phyloP scores from a whole-genome alignment of 2,888 invertebrate genomes.

The Melipona beecheii region DNA sequence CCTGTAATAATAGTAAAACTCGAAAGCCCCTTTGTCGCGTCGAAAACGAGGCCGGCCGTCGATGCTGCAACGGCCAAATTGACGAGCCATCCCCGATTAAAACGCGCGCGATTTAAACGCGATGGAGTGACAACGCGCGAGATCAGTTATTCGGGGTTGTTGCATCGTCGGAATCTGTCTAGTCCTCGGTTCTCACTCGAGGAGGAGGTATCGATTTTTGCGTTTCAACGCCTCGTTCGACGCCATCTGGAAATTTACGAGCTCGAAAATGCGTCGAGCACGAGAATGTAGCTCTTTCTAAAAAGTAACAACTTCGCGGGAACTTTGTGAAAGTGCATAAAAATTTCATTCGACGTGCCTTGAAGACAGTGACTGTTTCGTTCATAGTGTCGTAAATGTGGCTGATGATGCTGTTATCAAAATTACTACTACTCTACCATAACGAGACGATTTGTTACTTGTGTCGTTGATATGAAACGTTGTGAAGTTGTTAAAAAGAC shows the following conservation, averaged over 20 bases:
- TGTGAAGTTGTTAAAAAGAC: neutral
- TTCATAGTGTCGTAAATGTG: neutral
- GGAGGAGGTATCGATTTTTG: no score
- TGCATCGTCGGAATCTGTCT: no score
- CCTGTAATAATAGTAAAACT: slow-evolving; percentile 45
- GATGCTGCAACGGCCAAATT: neutral
- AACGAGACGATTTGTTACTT: neutral
- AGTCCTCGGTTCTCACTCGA: no score
- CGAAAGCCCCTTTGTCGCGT: neutral
- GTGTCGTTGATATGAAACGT: neutral
- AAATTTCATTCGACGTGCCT: neutral
- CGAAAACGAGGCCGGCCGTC: neutral
- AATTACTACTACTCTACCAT: neutral
- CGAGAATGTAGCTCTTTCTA: neutral
- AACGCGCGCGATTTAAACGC: neutral
- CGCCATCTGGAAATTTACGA: no score
- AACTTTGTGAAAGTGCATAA: neutral
- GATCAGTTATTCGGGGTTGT: no score
- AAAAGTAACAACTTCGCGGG: neutral
- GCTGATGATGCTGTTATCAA: neutral
- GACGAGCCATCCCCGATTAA: neutral
- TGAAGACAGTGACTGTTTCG: neutral
- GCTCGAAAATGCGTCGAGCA: no score
- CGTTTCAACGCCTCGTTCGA: no score
- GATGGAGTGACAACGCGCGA: neutral